Conservation (phyloP, 2,797 vertebrate species). For the Etheostoma nigrum region DNA sequence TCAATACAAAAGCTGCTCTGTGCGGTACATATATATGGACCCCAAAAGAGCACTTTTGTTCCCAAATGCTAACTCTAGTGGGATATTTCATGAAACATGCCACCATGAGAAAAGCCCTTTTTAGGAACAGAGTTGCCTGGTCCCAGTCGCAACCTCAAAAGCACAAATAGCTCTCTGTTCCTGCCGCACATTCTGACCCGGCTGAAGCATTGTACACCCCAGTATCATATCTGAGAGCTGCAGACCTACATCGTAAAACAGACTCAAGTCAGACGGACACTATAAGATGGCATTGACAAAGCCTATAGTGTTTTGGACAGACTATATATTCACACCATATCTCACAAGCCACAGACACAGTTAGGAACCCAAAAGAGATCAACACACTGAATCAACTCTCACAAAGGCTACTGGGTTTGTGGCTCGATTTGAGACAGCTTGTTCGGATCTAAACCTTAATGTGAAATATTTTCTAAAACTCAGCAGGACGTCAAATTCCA, state of each 20-base stretch:
- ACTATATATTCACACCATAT: conserved; percentile 2
- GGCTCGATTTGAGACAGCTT: conserved; percentile 16
- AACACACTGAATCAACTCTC: background rate
- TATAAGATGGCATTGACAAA: conserved; percentile 44
- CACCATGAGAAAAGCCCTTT: conserved; percentile 76
- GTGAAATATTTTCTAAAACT: conserved; percentile 18
- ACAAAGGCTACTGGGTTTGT: conserved; percentile 21
- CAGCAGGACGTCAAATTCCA: conserved; percentile 32
- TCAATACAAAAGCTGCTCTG: conserved; percentile 77
- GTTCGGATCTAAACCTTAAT: conserved; percentile 31
- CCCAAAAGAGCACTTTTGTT: conserved; percentile 84
- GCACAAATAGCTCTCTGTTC: conserved; percentile 85
- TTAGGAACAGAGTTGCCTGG: conserved; percentile 69
- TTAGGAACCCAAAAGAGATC: conserved; percentile 35
- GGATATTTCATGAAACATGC: conserved; percentile 77
- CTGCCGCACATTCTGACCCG: conserved; percentile 43
- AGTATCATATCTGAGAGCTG: conserved; percentile 59
- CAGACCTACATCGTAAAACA: conserved; percentile 64
- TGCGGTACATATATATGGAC: conserved; percentile 67
- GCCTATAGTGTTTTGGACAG: conserved; percentile 51
- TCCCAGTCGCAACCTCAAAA: conserved; percentile 59
- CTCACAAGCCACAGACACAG: conserved; percentile 28
- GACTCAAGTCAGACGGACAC: conserved; percentile 39
- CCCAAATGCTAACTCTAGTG: conserved; percentile 74
- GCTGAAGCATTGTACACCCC: conserved; percentile 50